These are phyloP conservation scores for Tenthredo amoena DNA, from an alignment of 2,888 invertebrate species.

Conservation along the genomic window DNA sequence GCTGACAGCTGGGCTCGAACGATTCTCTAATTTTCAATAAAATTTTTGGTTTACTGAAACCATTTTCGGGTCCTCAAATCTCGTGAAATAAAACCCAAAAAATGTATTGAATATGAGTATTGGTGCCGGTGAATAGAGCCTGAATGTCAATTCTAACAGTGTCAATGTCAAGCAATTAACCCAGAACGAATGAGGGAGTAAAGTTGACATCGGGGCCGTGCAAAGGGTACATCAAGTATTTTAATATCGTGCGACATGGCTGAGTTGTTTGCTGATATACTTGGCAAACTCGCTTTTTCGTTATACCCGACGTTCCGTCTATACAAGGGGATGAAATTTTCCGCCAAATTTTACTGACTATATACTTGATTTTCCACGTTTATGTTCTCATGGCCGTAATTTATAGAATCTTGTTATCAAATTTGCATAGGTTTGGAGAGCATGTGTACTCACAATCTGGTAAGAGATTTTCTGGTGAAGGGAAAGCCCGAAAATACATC, in stretches of 20 bases:
- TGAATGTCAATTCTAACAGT: conserved; percentile 42
- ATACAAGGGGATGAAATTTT: background rate
- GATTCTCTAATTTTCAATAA: background rate
- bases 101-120: background rate
- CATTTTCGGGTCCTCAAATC: background rate
- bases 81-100: background rate
- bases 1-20: no score
- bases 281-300: background rate
- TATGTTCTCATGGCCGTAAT: background rate
- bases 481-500: background rate
- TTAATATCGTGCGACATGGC: background rate
- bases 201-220: conserved; percentile 8
- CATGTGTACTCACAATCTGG: background rate
- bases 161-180: conserved; percentile 45
- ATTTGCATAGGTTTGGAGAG: background rate
- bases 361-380: background rate
- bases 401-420: background rate
- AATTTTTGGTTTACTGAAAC: background rate
- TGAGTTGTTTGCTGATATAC: background rate
- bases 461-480: background rate
- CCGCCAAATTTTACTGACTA: background rate
- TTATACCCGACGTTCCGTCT: background rate
- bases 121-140: background rate
- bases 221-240: background rate
- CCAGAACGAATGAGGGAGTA: conserved; percentile 31